Evolutionary conservation across 92 coral and sea anemone species (phyloP), one percentile per base, ranked within the genome.

Genomic region (Epizoanthus fatuus): DNA sequence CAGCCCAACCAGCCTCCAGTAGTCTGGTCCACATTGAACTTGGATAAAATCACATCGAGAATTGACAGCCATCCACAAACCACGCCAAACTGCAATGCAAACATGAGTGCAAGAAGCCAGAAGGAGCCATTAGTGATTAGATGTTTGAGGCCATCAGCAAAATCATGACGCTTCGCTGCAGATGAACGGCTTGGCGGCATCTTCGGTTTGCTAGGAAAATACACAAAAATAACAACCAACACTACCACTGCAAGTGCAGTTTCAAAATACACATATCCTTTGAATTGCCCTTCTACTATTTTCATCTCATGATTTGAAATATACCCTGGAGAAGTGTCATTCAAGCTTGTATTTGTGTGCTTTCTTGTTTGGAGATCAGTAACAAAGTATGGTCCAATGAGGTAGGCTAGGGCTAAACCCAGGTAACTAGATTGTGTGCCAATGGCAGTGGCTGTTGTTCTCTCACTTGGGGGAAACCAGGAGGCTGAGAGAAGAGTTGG

Each of bases 101-200:
- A 76, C 81, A 58, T 59, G 49, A 68, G 39, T 12, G 81, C 68
- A 14, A 76, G 69, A 15, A 76, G 69, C 22, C 59, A 16, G 35
- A 57, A 76, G 9, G 81, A 59, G 8, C 68, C 29, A 17, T 76
- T 17, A 6, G 69, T 57, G 39, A 59, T n/a, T 53, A 76, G 19
- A 42, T 51, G 69, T 17, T 76, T 76, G 4, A 76, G 54, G 38
- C 81, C 81, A 39, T 76, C 81, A 6, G 63, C 12, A 19, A 76
- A 58, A 7, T 76, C 81, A 7, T 76, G 81, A 9, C 81, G 81
- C 45, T 76, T 59, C 4, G 13, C 69, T 19, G 81, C 45, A 6
- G 95, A 84, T 17, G 98, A 91, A 4, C 38, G 71, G n/a, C 95
- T 92, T 51, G 98, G 98, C 2, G 98, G 98, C 0, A 79, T 74